A percentile compares a stretch with the other conserved stretches of the same genome.
Conservation (phyloP, 1,140 invertebrate genomes). For the Tribolium castaneum region DNA sequence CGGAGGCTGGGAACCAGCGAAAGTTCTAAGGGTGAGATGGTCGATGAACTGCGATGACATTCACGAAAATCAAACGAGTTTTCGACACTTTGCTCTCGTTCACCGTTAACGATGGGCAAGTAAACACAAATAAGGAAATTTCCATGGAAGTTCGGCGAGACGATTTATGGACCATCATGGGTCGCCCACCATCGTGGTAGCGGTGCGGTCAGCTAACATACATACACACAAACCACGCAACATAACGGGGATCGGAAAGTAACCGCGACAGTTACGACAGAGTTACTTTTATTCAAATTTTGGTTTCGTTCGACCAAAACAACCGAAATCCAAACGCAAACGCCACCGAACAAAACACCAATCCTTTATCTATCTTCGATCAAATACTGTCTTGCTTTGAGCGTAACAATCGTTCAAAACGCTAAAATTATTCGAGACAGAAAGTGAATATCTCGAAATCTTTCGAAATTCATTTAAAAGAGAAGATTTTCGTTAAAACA, state of each 20-base stretch:
- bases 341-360: not conserved
- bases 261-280: constrained; percentile 44
- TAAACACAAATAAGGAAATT: constrained; percentile 35
- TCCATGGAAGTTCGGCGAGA: constrained; percentile 27
- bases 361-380: too few species aligned
- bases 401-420: too few species aligned
- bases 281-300: constrained; percentile 49
- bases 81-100: constrained; percentile 9
- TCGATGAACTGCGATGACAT: not conserved
- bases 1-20: constrained; percentile 43
- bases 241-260: constrained; percentile 49
- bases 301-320: constrained; percentile 38
- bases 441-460: too few species aligned
- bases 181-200: constrained; percentile 27
- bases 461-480: too few species aligned
- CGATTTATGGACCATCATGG: constrained; percentile 5
- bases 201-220: constrained; percentile 47
- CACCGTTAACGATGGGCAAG: constrained; percentile 18
- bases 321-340: too few species aligned
- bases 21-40: constrained; percentile 4
- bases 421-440: too few species aligned
- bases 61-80: not conserved
- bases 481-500: too few species aligned
- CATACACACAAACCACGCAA: constrained; percentile 44
- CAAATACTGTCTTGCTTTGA: too few species aligned